Conservation (phyloP, 2,113 vertebrate species). For the Eublepharis macularius region DNA sequence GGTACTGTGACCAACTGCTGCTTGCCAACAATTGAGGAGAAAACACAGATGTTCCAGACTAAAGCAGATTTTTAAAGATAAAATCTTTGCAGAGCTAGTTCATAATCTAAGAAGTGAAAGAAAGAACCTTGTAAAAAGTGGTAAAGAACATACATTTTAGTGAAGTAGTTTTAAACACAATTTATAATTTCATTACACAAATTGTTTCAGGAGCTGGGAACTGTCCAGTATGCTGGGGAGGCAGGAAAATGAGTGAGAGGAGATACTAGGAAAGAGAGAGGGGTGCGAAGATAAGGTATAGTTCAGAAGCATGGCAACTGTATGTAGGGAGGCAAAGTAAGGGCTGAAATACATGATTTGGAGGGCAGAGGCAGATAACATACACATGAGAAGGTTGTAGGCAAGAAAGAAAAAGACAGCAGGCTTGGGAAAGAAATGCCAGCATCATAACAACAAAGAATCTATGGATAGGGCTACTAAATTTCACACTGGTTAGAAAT, state of each 20-base stretch:
- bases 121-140: background rate
- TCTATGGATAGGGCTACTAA: background rate
- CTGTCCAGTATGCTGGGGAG: background rate
- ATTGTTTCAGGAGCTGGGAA: background rate
- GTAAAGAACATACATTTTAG: background rate
- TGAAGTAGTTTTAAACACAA: background rate
- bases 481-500: background rate
- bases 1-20: constrained; percentile 74
- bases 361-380: background rate
- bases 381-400: background rate
- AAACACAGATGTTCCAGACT: constrained; percentile 47
- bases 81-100: constrained; percentile 29
- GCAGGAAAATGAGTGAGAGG: background rate
- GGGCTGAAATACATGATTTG: background rate
- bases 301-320: background rate
- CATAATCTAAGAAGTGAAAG: background rate
- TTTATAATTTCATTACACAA: background rate
- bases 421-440: background rate
- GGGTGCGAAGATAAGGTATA: background rate
- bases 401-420: background rate
- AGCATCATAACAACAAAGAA: background rate
- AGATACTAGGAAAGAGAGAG: background rate
- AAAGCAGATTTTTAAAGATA: constrained; percentile 34
- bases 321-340: background rate
- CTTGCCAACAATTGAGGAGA: constrained; percentile 61